Base-by-base conservation (phyloP, 2,888 invertebrate species). In the Ennomos quercinarius region DNA sequence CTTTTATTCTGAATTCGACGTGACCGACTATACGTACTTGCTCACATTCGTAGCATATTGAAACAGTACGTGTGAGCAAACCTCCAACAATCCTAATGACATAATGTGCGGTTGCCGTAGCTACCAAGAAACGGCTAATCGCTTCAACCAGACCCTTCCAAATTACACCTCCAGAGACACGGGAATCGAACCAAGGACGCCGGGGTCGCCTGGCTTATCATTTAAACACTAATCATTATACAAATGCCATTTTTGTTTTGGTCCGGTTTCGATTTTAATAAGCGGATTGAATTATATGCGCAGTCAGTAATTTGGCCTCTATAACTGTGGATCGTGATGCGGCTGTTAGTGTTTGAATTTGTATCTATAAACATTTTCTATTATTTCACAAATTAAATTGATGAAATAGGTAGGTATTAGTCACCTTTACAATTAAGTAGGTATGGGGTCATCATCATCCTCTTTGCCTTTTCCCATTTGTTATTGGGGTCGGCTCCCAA, bases 81-180 rank as follows among this genome's bases (percentile, higher is more conserved):
- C 54, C 49, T 41, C 44, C 73, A 73, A 27, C 80, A 78, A 66
- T 70, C 69, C 78, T 91, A 91, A 91, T 90, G 89, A 90, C 86
- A 91, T 91, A 90, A 91, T 91, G 72, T 72, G 68, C 69, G 81
- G 86, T 80, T 81, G 13, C 51, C 71, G 77, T 78, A 81, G 89
- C 87, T 92, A 89, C 92, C 91, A 81, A 89, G 92, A 91, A 91
- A 70, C 85, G 73, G 76, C 81, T 91, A 92, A 92, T 91, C 89
- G 91, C 80, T 89, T 89, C 86, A 82, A 78, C 82, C 83, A 91
- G 90, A 90, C 85, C 81, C 78, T 76, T 75, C 81, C 76, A 92
- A 92, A 92, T 92, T 92, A 89, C 87, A 91, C 83, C 75, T 83
- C 67, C 87, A 91, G 87, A 91, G 91, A 91, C 91, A 91, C 90